phyloP scores from a whole-genome alignment of 2,113 vertebrate species.

The Merops nubicus region DNA sequence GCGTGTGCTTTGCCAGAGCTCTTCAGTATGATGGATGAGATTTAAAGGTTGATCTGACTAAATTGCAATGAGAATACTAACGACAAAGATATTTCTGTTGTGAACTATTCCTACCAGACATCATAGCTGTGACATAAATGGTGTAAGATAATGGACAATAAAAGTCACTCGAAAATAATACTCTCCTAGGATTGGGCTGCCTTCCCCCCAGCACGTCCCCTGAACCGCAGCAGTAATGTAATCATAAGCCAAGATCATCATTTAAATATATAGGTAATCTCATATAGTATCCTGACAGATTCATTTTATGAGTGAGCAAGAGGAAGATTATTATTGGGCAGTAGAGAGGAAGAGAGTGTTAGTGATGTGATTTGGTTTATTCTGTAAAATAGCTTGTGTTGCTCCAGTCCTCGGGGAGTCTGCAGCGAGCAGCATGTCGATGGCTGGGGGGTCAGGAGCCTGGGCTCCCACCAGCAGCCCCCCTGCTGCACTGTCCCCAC shows the following conservation, averaged over 20 bases:
- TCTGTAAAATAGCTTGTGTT: slow-evolving; percentile 10
- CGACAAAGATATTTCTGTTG: slow-evolving; percentile 58
- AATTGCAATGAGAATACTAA: slow-evolving; percentile 60
- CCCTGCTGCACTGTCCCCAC: too few species aligned
- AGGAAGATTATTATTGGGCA: neutral
- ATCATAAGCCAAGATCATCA: slow-evolving; percentile 59
- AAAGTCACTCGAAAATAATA: slow-evolving; percentile 76
- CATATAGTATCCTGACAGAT: slow-evolving; percentile 39
- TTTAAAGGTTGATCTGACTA: slow-evolving; percentile 60
- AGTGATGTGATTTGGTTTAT: neutral
- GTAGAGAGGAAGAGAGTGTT: neutral
- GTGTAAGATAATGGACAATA: slow-evolving; percentile 77
- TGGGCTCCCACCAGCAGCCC: rapidly evolving
- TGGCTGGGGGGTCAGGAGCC: neutral
- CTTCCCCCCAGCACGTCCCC: slow-evolving; percentile 2
- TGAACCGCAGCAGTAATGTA: slow-evolving; percentile 4
- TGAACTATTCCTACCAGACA: slow-evolving; percentile 71
- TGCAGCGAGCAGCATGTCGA: rapidly evolving
- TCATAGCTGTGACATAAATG: slow-evolving; percentile 68
- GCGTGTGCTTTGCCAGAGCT: slow-evolving; percentile 59
- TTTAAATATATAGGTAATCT: slow-evolving; percentile 73
- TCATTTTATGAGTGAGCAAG: slow-evolving; percentile 60
- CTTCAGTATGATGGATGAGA: slow-evolving; percentile 63
- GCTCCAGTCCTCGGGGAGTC: neutral
- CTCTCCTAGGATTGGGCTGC: slow-evolving; percentile 68